Conservation (phyloP, 2,113 vertebrate species). For the Terrapene triunguis region DNA sequence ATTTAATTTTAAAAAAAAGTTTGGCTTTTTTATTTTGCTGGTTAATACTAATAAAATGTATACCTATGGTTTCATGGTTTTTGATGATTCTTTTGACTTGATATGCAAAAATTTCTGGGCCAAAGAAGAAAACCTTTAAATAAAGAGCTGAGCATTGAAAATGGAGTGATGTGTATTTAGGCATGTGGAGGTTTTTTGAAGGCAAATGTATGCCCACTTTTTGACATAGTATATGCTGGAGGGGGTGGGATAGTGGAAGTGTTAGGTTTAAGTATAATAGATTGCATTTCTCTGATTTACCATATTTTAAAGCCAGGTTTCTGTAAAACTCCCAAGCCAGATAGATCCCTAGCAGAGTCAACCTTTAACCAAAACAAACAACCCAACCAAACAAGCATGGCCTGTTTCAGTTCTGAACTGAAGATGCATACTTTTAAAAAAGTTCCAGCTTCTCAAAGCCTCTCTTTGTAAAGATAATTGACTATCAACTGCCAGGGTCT, state of each 20-base stretch:
- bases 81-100: background rate
- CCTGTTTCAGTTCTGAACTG: conserved; percentile 16
- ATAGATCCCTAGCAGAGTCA: conserved; percentile 20
- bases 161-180: background rate
- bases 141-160: background rate
- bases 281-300: conserved; percentile 37
- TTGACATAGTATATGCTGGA: background rate
- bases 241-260: background rate
- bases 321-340: conserved; percentile 21
- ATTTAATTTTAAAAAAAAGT: background rate
- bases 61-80: background rate
- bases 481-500: background rate
- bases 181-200: background rate
- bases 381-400: no score
- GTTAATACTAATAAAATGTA: background rate
- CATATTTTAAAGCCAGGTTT: conserved; percentile 31
- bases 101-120: background rate
- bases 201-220: accelerated
- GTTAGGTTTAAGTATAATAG: conserved; percentile 12
- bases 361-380: background rate
- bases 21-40: background rate
- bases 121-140: background rate
- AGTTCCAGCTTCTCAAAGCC: background rate
- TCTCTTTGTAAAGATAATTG: background rate
- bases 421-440: conserved; percentile 9